Base-by-base conservation (phyloP, 2,113 vertebrate genomes). In the Onychostoma macrolepis region DNA sequence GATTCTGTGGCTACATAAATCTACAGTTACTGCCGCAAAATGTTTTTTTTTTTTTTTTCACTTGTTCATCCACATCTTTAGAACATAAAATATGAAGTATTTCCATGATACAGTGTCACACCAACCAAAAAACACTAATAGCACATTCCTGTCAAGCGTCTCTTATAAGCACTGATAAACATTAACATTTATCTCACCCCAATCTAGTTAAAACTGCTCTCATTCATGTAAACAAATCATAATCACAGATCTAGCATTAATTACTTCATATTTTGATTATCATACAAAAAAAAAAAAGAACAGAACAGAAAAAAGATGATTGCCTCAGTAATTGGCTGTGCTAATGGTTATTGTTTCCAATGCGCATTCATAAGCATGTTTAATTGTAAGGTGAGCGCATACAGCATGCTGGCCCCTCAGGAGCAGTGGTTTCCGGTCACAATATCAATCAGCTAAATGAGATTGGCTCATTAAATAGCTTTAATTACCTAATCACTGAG, bases 401-500 rank as follows among this genome's bases (percentile, higher is more conserved):
- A 91, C 91, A 85, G 17, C 26, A 89, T 72, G 85, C 87, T 7
- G 41, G 26, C 58, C 93, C 92, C 92, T 53, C 53, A 90, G 90
- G 92, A 94, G 87, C 89, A 56, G 63, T 87, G 85, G 90, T 89
- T 91, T 89, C 83, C 80, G 86, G 86, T 92, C 86, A 87, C 83
- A 93, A 92, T 93, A 94, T 94, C 93, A 93, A 94, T 95, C 93
- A 93, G 91, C 89, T 83, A 86, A 93, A 93, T 90, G 90, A 94
- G 93, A 93, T 92, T 93, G 92, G 93, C 87, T 92, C 91, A 94
- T 94, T 94, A 94, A 93, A 91, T 74, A 80, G 85, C 89, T 91
- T 94, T 93, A 93, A 94, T 94, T 90, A 89, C 88, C 92, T 94
- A 94, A 94, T 93, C 93, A 91, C 87, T 92, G 92, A 94, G 92